Evolutionary conservation across 2,113 vertebrate species (phyloP), one percentile per base, ranked within the genome.

Genomic region (Poeciliopsis prolifica): DNA sequence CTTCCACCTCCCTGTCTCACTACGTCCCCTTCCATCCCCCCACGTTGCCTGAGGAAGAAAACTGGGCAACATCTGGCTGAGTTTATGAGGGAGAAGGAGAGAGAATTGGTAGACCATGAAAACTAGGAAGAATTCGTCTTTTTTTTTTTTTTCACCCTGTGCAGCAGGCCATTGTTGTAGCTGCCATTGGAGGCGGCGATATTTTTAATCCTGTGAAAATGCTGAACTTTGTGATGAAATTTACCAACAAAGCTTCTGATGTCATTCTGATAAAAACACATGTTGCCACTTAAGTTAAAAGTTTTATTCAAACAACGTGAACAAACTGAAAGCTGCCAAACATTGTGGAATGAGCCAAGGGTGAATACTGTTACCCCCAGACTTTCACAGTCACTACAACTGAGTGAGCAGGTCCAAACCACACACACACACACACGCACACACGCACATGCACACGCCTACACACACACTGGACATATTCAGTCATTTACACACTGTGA

Each of bases 221-320:
- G 78, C 68, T 68, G 72, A 70, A 75, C 81, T 70, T 82, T 74
- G 77, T 65, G 4, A 74, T 87, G 40, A 81, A 60, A 83, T 85
- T 79, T 61, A 81, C 80, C 74, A 84, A 77, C 70, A 69, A 77
- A 22, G 70, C 58, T 1, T 76, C 61, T 22, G n/a, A 75, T 70
- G 77, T 83, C 54, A 22, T n/a, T 42, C 54, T 65, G 79, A 83
- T 72, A 58, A 83, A 72, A 87, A 81, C 74, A 84, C 74, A 70
- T 42, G 40, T 72, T 76, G 42, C 35, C 66, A 70, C 86, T 87
- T 91, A 95, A 94, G 92, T 95, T 95, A 96, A 97, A 96, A 92
- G 85, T 97, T 81, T 97, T 97, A 97, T 97, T 98, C 92, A 94
- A 95, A 96, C 95, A 94, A 95, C 95, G 96, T 93, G 96, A 96